Conservation (phyloP, 2,113 vertebrate species). For the Phyllostomus hastatus region DNA sequence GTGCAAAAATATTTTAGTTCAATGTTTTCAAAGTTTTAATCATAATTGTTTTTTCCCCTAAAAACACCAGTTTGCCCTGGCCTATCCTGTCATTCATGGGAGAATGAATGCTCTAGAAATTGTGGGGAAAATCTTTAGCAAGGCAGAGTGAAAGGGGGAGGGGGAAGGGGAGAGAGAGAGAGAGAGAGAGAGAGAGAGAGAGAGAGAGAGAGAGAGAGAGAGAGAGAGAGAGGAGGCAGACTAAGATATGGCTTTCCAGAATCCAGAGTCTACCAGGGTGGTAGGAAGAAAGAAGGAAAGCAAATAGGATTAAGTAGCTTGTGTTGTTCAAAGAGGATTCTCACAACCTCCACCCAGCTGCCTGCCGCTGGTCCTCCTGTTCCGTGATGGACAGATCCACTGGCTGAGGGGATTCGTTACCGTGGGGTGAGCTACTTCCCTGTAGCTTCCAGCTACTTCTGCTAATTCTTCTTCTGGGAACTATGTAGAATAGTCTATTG, state of each 20-base stretch:
- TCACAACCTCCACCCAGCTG: background rate
- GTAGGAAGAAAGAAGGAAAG: background rate
- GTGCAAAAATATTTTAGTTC: background rate
- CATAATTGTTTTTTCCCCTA: background rate
- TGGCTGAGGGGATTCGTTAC: background rate
- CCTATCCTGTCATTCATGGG: background rate
- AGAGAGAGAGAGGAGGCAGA: background rate
- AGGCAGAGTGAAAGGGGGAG: background rate
- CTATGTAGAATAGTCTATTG: background rate
- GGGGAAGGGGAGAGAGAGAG: too few species aligned
- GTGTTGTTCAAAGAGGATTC: background rate
- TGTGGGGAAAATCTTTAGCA: background rate
- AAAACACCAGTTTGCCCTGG: background rate
- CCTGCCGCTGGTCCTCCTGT: rapidly evolving
- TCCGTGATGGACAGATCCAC: background rate
- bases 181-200: background rate
- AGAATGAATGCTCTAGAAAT: background rate
- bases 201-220: too few species aligned
- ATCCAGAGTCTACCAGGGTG: background rate
- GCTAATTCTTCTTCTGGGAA: background rate
- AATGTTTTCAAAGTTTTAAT: background rate
- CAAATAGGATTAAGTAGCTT: background rate
- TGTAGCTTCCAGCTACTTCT: background rate
- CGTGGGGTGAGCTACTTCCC: rapidly evolving
- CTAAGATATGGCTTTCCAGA: background rate